phyloP scores from a whole-genome alignment of 1,140 invertebrate species.

The Steinernema feltiae region DNA sequence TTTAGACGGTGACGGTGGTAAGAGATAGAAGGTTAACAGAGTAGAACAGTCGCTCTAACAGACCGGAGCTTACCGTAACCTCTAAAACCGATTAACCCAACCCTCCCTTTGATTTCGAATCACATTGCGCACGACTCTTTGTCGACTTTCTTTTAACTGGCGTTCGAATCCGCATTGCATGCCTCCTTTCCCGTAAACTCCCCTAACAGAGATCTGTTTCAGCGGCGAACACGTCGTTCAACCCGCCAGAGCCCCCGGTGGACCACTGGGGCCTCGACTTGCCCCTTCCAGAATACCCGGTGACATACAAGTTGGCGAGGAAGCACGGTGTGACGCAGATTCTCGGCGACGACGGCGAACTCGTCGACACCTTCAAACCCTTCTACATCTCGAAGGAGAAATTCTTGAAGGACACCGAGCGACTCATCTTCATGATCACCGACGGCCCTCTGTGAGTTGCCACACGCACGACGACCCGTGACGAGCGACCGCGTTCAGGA shows the following conservation, averaged over 20 bases:
- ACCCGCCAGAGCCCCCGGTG: slow-evolving; percentile 53
- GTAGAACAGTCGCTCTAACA: too few species aligned
- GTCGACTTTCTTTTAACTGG: not conserved
- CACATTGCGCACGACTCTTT: not conserved
- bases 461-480: not conserved
- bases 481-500: slow-evolving; percentile 65
- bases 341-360: slow-evolving; percentile 44
- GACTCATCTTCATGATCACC: slow-evolving; percentile 48
- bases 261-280: slow-evolving; percentile 53
- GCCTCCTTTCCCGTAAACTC: not conserved
- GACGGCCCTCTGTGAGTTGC: slow-evolving; percentile 49
- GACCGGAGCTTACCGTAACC: too few species aligned
- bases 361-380: slow-evolving; percentile 38
- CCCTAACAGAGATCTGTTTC: slow-evolving; percentile 18
- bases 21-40: slow-evolving; percentile 2
- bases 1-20: not conserved
- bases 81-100: slow-evolving; percentile 22
- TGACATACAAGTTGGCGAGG: slow-evolving; percentile 40
- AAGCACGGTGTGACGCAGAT: slow-evolving; percentile 42
- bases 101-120: not conserved
- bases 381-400: slow-evolving; percentile 46
- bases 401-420: slow-evolving; percentile 51
- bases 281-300: slow-evolving; percentile 47
- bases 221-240: slow-evolving; percentile 54
- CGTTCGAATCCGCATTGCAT: not conserved